Percentiles rank a stretch among this genome's conserved stretches.
phyloP scores from a whole-genome alignment of 2,888 invertebrate genomes.

The Coelogynopora nodosa region DNA sequence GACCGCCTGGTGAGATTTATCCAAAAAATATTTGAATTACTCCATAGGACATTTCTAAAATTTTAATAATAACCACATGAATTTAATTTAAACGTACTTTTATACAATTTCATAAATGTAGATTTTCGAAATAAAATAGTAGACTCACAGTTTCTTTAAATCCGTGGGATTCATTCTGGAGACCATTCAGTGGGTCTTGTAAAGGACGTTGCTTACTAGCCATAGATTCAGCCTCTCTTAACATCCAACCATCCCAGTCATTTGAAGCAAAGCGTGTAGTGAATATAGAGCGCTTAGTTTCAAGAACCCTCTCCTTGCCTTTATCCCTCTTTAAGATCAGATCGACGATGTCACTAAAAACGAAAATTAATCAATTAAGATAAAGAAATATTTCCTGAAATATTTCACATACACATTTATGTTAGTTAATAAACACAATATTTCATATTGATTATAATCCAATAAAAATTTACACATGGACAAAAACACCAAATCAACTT shows the following conservation, averaged over 20 bases:
- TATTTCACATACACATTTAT: no score
- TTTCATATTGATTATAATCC: no score
- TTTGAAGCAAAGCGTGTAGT: neutral
- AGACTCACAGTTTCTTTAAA: slow-evolving; percentile 12
- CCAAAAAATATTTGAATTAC: no score
- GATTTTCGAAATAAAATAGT: no score
- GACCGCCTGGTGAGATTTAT: no score
- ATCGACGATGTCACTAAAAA: neutral
- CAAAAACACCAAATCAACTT: no score
- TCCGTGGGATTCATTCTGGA: neutral
- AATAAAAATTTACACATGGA: no score
- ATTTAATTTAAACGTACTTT: no score
- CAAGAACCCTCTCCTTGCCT: neutral
- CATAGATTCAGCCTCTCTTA: neutral
- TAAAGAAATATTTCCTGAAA: neutral
- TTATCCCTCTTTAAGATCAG: neutral
- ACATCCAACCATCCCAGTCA: neutral
- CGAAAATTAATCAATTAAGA: neutral
- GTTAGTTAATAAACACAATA: no score
- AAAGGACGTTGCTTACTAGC: slow-evolving; percentile 11
- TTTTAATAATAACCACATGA: no score
- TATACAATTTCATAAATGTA: no score
- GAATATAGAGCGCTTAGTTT: neutral
- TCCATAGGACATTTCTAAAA: no score
- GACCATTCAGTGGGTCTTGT: slow-evolving; percentile 9